Evolutionary conservation across 2,113 vertebrate species (phyloP), one percentile per base, ranked within the genome.

Genomic region (Misgurnus anguillicaudatus): DNA sequence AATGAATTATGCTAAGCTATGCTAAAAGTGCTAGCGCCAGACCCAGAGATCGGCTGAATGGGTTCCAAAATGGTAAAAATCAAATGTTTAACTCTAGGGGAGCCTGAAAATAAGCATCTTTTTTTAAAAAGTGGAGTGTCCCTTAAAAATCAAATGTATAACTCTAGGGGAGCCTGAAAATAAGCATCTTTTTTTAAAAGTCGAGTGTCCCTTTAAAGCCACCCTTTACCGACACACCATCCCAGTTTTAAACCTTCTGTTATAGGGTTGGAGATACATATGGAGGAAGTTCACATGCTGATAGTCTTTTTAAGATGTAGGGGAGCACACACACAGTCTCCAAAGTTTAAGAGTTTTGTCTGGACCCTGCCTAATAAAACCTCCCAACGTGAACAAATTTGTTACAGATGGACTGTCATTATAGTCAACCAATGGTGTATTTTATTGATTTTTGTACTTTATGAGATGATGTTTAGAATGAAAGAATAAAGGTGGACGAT

Each of bases 301-400:
- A 36, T n/a, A n/a, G n/a, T 3, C 38, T 53, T 31, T 17, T 31
- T 24, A 31, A n/a, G 2, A 65, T 9, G 42, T 38, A 31, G 6
- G 17, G 14, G 64, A 2, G 42, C 9, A 21, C 19, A 21, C 64
- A 66, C 48, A 19, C 3, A 10, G 42, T 68, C 42, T 48, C n/a
- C 2, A 7, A 78, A 63, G 66, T 74, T 82, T 62, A 68, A 78
- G 42, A 69, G 67, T 67, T 31, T 61, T 21, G 69, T 74, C 75
- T 62, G 62, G 69, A 67, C 69, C 65, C 10, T 80, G 63, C 60
- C 55, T 82, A 66, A 68, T 82, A 62, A 82, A 82, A 66, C 41
- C 31, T 19, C 48, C 62, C 42, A 66, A 47, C n/a, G 3, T 36
- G 19, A 51, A 9, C 55, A 48, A 24, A 9, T 68, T 39, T 31